phyloP scores from a whole-genome alignment of 1,140 invertebrate genomes.

The Plodia interpunctella region DNA sequence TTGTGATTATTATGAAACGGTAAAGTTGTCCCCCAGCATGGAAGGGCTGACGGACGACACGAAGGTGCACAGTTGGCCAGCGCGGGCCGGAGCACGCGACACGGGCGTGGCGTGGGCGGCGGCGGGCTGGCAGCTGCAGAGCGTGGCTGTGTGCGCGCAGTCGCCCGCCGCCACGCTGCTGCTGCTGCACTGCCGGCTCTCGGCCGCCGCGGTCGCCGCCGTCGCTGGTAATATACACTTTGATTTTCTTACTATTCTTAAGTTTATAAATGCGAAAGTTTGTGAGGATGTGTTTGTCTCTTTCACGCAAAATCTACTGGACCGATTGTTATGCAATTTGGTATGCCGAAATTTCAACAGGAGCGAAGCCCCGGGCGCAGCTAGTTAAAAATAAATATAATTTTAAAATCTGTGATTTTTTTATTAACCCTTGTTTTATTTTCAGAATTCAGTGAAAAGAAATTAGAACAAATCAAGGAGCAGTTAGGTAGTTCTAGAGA shows the following conservation, averaged over 20 bases:
- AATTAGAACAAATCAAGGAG: constrained; percentile 44
- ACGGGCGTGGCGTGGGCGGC: constrained; percentile 75
- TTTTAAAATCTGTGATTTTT: neutral
- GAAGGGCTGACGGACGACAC: constrained; percentile 83
- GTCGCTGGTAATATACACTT: constrained; percentile 36
- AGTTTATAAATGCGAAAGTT: too few species aligned
- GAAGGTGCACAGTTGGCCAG: constrained; percentile 78
- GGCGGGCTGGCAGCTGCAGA: constrained; percentile 81
- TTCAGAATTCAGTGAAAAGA: constrained; percentile 55
- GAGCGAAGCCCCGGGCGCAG: too few species aligned
- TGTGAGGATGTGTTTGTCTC: too few species aligned
- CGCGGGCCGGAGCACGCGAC: constrained; percentile 4
- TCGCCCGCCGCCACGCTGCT: constrained; percentile 85
- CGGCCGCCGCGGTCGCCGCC: constrained; percentile 60
- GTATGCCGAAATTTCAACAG: too few species aligned
- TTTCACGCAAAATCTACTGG: too few species aligned
- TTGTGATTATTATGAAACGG: too few species aligned
- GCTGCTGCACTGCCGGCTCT: constrained; percentile 87
- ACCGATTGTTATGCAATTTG: too few species aligned
- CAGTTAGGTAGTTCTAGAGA: constrained; percentile 34
- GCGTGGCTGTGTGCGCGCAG: constrained; percentile 85
- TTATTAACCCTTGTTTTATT: constrained; percentile 17
- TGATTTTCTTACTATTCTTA: too few species aligned
- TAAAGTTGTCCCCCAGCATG: too few species aligned
- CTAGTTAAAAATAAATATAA: too few species aligned